Conservation (phyloP, 2,888 invertebrate genomes). For the Holacanthella duospinosa region DNA sequence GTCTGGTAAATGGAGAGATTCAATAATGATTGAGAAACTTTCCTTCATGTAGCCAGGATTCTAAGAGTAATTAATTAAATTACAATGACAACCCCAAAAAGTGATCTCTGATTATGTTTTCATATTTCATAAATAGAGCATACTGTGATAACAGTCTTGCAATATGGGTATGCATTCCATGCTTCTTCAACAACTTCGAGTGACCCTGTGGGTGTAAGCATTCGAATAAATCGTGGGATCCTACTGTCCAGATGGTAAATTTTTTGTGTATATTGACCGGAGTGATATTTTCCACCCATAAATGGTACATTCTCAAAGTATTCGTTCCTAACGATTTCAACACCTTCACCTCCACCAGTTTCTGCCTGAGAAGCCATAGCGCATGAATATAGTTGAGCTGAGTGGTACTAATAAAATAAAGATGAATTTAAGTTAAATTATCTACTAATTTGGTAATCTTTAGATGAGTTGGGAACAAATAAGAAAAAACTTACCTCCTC, state of each 20-base stretch:
- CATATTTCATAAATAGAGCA: neutral
- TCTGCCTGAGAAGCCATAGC: slow-evolving; percentile 51
- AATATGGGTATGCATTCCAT: slow-evolving; percentile 53
- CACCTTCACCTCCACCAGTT: slow-evolving; percentile 41
- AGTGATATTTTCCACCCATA: neutral
- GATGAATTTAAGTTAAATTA: neutral
- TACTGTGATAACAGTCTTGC: slow-evolving; percentile 40
- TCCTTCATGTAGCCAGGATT: slow-evolving; percentile 48
- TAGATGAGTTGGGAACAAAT: neutral
- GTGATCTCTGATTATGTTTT: too few species aligned
- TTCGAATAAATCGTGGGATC: slow-evolving; percentile 46
- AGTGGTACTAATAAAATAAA: slow-evolving; percentile 44
- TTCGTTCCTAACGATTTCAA: slow-evolving; percentile 11
- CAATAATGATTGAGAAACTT: slow-evolving; percentile 48
- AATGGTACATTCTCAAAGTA: slow-evolving; percentile 10
- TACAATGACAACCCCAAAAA: too few species aligned
- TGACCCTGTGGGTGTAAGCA: slow-evolving; percentile 47
- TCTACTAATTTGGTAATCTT: neutral
- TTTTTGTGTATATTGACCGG: slow-evolving; percentile 13
- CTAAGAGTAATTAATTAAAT: slow-evolving; percentile 29
- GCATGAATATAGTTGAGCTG: slow-evolving; percentile 51
- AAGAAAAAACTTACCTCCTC: slow-evolving; percentile 29
- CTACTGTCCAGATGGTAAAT: slow-evolving; percentile 37
- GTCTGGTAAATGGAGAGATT: slow-evolving; percentile 36
- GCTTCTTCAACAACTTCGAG: slow-evolving; percentile 49